phyloP scores from a whole-genome alignment of 2,797 vertebrate species.

The Acanthopagrus latus region DNA sequence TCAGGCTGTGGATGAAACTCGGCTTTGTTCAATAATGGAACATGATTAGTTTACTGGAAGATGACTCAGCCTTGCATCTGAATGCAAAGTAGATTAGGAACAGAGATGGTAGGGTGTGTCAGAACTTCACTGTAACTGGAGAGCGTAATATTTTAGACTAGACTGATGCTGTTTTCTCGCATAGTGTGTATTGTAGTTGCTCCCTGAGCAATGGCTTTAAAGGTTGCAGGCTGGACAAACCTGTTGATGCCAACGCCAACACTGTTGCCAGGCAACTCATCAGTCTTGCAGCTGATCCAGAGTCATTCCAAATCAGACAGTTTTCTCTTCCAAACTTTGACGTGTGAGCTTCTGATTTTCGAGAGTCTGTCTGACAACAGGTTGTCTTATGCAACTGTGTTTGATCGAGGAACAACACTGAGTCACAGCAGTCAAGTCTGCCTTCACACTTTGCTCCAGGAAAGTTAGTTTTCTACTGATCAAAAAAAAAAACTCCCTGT shows the following conservation, averaged over 20 bases:
- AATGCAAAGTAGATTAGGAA: conserved; percentile 25
- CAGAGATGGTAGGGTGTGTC: conserved; percentile 7
- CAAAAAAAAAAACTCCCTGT: not conserved
- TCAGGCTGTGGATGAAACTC: conserved; percentile 11
- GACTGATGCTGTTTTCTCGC: not conserved
- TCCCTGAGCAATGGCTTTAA: conserved; percentile 3
- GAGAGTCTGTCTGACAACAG: not conserved
- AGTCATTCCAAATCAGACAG: conserved; percentile 49
- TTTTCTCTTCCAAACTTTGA: conserved; percentile 39
- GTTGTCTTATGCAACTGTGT: not conserved
- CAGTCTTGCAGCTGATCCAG: conserved; percentile 36
- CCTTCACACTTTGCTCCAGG: not conserved
- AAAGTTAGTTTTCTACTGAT: not conserved
- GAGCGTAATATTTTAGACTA: not conserved
- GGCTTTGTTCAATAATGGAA: conserved; percentile 33
- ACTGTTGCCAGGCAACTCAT: conserved; percentile 79
- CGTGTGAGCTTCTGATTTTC: conserved; percentile 21
- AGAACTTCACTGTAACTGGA: not conserved
- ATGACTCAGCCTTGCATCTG: conserved; percentile 43
- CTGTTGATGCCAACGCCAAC: conserved; percentile 57
- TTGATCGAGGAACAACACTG: not conserved
- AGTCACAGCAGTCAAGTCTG: not conserved
- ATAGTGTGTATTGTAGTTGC: not conserved
- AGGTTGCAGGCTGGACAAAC: conserved; percentile 24
- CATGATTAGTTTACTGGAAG: conserved; percentile 42